Base-by-base conservation (phyloP, 2,888 invertebrate genomes). In the Omphaloscelis lunosa region DNA sequence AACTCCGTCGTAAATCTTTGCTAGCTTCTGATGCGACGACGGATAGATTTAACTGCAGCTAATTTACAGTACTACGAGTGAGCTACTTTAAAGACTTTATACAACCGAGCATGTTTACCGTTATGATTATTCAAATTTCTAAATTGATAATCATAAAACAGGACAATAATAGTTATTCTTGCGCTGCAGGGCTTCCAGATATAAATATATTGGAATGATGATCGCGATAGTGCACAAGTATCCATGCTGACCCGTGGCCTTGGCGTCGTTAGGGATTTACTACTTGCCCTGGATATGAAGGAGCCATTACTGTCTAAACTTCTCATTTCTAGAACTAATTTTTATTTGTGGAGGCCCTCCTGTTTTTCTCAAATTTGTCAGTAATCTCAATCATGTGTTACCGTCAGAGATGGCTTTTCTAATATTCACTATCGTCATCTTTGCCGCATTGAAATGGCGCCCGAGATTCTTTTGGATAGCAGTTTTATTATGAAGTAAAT, bases 151-250 rank as follows among this genome's bases (percentile, higher is more conserved):
- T 69, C 75, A 72, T 80, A 80, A 80, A 80, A 74, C 80, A 74
- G 80, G 70, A 61, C 67, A 80, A 80, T 72, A 79, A 84, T 74
- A 63, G 67, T 80, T 53, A 71, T 63, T 84, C 69, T 66, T 67
- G 53, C 29, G 61, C 73, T 73, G 51, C 23, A 58, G 59, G 58
- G 81, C 62, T 84, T 56, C 51, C 27, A 75, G 61, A 82, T 76
- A 73, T 81, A 81, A 83, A 83, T 85, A 85, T 83, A 75, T 80
- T 82, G 59, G 59, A 73, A 81, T 85, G 72, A 73, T 62, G 73
- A 83, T 83, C 85, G 67, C 70, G 82, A 83, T 81, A 84, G 56
- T 59, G 61, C 59, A 61, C 67, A 61, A 73, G 63, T 34, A 34
- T 34, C 34, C 34, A 34, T 34, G 34, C 62, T 86, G 82, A 85